Conservation (phyloP, 2,888 invertebrate genomes). For the Corythucha ciliata region DNA sequence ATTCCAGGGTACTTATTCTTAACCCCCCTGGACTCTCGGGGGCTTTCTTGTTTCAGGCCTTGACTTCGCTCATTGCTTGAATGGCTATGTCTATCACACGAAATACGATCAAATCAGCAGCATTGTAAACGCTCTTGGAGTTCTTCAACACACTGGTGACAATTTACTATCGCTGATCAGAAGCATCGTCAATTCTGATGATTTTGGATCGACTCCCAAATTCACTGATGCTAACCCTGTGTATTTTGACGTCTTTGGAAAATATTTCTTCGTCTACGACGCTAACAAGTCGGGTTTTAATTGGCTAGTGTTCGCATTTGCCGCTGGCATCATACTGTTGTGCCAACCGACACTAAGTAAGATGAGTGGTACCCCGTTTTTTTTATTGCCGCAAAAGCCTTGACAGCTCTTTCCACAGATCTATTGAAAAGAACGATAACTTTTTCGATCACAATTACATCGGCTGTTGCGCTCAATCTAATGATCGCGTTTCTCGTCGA, state of each 20-base stretch:
- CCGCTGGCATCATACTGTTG: no score
- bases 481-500: background rate
- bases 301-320: no score
- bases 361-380: no score
- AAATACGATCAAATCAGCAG: slow-evolving; percentile 57
- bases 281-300: no score
- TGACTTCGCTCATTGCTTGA: slow-evolving; percentile 84
- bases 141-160: slow-evolving; percentile 84
- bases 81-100: slow-evolving; percentile 78
- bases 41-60: slow-evolving; percentile 88
- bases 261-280: slow-evolving; percentile 41
- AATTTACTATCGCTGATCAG: slow-evolving; percentile 70
- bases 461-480: background rate
- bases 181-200: slow-evolving; percentile 46
- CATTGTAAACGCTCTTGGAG: slow-evolving; percentile 65
- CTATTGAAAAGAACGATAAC: no score
- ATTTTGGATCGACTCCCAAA: slow-evolving; percentile 31
- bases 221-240: slow-evolving; percentile 50
- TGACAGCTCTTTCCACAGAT: no score
- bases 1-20: slow-evolving; percentile 5
- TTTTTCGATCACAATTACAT: no score
- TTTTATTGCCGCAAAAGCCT: no score
- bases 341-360: no score
- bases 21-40: no score
- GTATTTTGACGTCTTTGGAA: slow-evolving; percentile 78